These are phyloP conservation scores for Fulmarus glacialis DNA, from an alignment of 2,113 vertebrate species.

Conservation along the genomic window DNA sequence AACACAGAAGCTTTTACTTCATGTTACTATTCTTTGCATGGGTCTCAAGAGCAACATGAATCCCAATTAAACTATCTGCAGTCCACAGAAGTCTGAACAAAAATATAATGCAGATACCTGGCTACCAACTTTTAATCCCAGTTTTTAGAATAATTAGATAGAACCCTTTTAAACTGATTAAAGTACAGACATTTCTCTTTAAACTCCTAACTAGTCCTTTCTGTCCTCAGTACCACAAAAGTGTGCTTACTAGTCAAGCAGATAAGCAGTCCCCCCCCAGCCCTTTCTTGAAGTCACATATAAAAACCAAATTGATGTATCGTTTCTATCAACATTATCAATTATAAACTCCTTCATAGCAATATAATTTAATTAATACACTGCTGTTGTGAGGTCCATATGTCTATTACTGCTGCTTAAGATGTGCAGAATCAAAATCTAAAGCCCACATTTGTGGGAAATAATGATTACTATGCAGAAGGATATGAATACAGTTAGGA, in stretches of 20 bases:
- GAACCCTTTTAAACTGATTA: slow-evolving; percentile 4
- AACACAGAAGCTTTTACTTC: slow-evolving; percentile 67
- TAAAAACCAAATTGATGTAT: slow-evolving; percentile 15
- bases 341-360: background rate
- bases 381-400: background rate
- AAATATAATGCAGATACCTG: slow-evolving; percentile 34
- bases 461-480: background rate
- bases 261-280: background rate
- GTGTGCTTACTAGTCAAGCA: background rate
- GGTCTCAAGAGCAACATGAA: slow-evolving; percentile 75
- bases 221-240: background rate
- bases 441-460: slow-evolving; percentile 1
- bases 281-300: background rate
- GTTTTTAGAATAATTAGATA: background rate
- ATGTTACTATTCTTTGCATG: slow-evolving; percentile 57
- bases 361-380: slow-evolving; percentile 12
- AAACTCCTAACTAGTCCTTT: background rate
- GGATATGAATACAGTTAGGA: background rate
- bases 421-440: background rate
- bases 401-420: background rate
- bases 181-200: background rate
- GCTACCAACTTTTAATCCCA: slow-evolving; percentile 10
- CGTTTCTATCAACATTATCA: background rate
- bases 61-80: slow-evolving; percentile 74
- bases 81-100: slow-evolving; percentile 54